Percentiles rank a stretch among this genome's conserved stretches.
Evolutionary conservation across 2,888 invertebrate species (phyloP).

Genomic region (Xestia xanthographa): DNA sequence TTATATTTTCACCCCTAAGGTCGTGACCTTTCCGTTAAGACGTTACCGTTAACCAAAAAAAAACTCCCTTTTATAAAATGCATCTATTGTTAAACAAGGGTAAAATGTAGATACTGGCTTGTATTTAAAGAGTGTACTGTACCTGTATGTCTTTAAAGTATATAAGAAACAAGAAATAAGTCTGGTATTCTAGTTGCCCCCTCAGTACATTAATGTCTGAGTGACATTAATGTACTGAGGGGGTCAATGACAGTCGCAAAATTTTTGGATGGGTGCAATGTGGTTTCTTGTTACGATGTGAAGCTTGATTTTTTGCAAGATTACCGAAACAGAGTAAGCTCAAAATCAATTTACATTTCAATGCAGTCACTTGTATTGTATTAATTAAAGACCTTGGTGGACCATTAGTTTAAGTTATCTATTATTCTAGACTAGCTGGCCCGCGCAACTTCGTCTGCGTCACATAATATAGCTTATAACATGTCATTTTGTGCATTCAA

Average conservation of each 20-base stretch:
- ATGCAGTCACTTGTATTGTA: not conserved
- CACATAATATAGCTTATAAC: no score
- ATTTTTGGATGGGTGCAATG: not conserved
- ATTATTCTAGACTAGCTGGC: no score
- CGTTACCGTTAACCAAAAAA: constrained; percentile 52
- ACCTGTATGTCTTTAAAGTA: constrained; percentile 21
- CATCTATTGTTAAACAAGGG: constrained; percentile 54
- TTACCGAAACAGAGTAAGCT: not conserved
- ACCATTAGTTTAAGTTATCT: not conserved
- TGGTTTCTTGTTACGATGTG: not conserved
- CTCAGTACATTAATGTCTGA: constrained; percentile 25
- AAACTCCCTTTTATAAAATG: constrained; percentile 51
- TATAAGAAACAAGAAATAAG: constrained; percentile 20
- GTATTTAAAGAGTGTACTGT: constrained; percentile 26
- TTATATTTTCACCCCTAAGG: constrained; percentile 47
- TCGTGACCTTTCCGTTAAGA: constrained; percentile 55
- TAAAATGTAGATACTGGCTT: constrained; percentile 30
- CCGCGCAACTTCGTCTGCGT: no score
- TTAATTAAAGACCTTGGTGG: no score
- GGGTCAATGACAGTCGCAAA: constrained; percentile 21
- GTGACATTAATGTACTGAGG: no score
- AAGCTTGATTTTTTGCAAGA: constrained; percentile 3
- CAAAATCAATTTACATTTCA: not conserved
- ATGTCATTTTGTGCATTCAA: no score
- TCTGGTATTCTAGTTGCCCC: constrained; percentile 5